A percentile compares a stretch with the other conserved stretches of the same genome.
Conservation (phyloP, 2,888 invertebrate species). For the Allophyes oxyacanthae region DNA sequence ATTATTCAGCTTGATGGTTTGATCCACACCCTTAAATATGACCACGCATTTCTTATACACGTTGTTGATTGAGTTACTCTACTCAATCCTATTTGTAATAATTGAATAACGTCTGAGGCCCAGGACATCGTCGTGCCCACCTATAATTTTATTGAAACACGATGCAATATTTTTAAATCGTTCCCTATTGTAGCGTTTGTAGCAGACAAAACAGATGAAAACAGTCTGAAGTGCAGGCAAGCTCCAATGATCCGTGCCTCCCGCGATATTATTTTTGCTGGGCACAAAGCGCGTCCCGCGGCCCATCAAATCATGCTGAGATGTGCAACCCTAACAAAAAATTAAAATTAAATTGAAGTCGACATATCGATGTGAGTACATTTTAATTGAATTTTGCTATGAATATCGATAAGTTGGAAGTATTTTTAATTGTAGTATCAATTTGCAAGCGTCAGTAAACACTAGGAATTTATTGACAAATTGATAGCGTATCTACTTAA, state of each 20-base stretch:
- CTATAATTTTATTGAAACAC: conserved; percentile 33
- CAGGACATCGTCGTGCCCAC: neutral
- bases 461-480: conserved; percentile 14
- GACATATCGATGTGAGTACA: conserved; percentile 29
- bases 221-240: conserved; percentile 74
- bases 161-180: conserved; percentile 72
- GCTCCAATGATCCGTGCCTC: conserved; percentile 75
- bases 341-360: conserved; percentile 58
- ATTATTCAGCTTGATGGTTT: no score
- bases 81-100: no score
- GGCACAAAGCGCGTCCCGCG: conserved; percentile 66
- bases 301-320: conserved; percentile 79
- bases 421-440: conserved; percentile 34
- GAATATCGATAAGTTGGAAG: conserved; percentile 26
- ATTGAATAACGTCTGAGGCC: conserved; percentile 1
- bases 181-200: conserved; percentile 70
- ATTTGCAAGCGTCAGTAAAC: conserved; percentile 28
- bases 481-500: neutral
- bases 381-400: conserved; percentile 36
- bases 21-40: no score
- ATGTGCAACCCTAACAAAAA: conserved; percentile 66
- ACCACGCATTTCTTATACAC: no score
- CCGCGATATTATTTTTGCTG: conserved; percentile 74
- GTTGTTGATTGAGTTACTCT: no score
- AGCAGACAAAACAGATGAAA: conserved; percentile 72